A percentile compares a stretch with the other conserved stretches of the same genome.
Conservation (phyloP, 2,113 vertebrate genomes). For the Corythornis cristatus region DNA sequence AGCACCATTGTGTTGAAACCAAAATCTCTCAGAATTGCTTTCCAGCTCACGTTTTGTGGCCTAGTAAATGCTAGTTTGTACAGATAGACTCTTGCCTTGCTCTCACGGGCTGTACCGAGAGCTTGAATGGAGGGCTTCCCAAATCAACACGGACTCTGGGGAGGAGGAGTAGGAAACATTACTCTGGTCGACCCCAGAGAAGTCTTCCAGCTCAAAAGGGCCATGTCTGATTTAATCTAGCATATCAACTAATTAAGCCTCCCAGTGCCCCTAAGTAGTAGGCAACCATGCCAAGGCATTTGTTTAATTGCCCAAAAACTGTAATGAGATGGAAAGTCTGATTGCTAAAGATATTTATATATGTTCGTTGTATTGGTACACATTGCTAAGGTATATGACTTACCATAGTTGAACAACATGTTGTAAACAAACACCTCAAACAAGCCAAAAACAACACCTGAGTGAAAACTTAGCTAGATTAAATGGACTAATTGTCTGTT, state of each 20-base stretch:
- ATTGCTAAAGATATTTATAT: neutral
- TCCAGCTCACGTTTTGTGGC: neutral
- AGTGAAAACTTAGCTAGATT: neutral
- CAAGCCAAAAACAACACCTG: neutral
- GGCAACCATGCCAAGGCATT: constrained; percentile 3
- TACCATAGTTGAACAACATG: neutral
- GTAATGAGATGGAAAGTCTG: constrained; percentile 7
- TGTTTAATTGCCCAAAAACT: constrained; percentile 34
- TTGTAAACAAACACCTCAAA: constrained; percentile 9
- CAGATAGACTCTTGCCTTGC: neutral
- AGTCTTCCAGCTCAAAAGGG: neutral
- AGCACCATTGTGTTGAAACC: rapidly evolving
- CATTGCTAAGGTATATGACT: neutral
- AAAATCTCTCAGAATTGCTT: neutral
- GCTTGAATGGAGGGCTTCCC: neutral
- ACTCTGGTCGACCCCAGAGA: neutral
- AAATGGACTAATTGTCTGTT: neutral
- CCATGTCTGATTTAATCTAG: constrained; percentile 21
- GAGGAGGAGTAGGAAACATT: neutral
- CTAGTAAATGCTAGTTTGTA: neutral
- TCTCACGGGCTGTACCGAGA: neutral
- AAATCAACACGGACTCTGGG: neutral
- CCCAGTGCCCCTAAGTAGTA: neutral
- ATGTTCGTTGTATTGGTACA: neutral
- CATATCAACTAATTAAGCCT: constrained; percentile 12